These are phyloP conservation scores for Trichogramma pretiosum DNA, from an alignment of 1,140 invertebrate species.

Conservation along the genomic window DNA sequence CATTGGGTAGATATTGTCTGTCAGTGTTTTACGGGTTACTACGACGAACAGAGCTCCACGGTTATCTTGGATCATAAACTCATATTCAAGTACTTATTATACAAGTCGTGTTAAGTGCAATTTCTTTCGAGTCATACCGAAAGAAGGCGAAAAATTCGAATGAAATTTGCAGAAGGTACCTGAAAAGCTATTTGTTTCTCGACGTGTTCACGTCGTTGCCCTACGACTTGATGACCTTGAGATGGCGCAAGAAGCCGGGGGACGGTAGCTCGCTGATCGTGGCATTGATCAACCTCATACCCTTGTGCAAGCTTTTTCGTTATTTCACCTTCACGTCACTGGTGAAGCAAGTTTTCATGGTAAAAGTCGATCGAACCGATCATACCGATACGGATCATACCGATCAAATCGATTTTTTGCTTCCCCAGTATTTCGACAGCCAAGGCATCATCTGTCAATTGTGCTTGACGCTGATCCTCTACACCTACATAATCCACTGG, in stretches of 20 bases:
- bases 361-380: slow-evolving; percentile 17
- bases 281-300: slow-evolving; percentile 32
- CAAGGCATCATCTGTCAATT: slow-evolving; percentile 27
- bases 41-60: slow-evolving; percentile 17
- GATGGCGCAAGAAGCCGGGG: slow-evolving; percentile 31
- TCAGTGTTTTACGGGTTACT: slow-evolving; percentile 32
- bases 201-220: slow-evolving; percentile 36
- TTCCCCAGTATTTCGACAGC: slow-evolving; percentile 28
- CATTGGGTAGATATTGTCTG: slow-evolving; percentile 35
- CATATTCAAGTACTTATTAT: slow-evolving; percentile 29
- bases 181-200: slow-evolving; percentile 25
- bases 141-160: neutral
- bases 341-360: slow-evolving; percentile 28
- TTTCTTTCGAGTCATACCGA: neutral
- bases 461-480: slow-evolving; percentile 26
- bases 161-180: slow-evolving; percentile 26
- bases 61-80: slow-evolving; percentile 26
- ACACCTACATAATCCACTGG: slow-evolving; percentile 35
- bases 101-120: neutral
- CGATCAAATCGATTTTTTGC: neutral
- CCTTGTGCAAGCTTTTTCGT: slow-evolving; percentile 32
- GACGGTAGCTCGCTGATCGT: slow-evolving; percentile 20
- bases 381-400: neutral
- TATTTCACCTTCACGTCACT: slow-evolving; percentile 28
- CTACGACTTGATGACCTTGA: slow-evolving; percentile 33